These are phyloP conservation scores for Pteropus rufus DNA, from an alignment of 2,797 vertebrate genomes.

Conservation along the genomic window DNA sequence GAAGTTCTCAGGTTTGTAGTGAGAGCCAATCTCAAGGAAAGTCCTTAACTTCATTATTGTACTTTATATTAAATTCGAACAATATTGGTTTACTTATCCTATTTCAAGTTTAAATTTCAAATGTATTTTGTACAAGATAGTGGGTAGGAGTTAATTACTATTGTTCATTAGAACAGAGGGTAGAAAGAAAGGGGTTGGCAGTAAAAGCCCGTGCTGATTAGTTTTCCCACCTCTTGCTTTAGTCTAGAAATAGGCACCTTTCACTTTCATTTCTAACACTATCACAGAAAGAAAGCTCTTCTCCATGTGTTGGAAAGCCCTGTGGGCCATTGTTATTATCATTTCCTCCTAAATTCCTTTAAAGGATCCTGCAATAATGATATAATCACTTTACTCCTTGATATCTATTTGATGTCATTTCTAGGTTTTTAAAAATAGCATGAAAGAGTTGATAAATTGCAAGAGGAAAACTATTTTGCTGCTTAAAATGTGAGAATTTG, in stretches of 20 bases:
- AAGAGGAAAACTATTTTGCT: neutral
- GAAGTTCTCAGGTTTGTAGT: neutral
- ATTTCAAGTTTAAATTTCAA: neutral
- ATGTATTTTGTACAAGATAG: neutral
- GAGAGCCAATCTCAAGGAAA: constrained; percentile 11
- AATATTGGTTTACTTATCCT: neutral
- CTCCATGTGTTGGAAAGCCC: neutral
- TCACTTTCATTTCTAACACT: neutral
- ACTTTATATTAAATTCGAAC: neutral
- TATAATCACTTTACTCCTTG: neutral
- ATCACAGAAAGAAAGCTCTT: neutral
- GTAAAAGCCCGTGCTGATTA: neutral
- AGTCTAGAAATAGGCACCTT: neutral
- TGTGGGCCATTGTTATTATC: neutral
- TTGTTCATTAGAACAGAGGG: neutral
- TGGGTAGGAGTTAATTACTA: neutral
- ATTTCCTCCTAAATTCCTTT: neutral
- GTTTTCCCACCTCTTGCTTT: neutral
- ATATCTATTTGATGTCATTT: neutral
- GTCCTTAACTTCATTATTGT: neutral
- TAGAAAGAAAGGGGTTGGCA: neutral
- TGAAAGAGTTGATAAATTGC: neutral
- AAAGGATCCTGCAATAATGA: neutral
- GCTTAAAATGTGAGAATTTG: neutral
- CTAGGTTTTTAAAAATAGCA: neutral